Evolutionary conservation across 2,113 vertebrate genomes (phyloP).

Genomic region (Polypterus bichir): DNA sequence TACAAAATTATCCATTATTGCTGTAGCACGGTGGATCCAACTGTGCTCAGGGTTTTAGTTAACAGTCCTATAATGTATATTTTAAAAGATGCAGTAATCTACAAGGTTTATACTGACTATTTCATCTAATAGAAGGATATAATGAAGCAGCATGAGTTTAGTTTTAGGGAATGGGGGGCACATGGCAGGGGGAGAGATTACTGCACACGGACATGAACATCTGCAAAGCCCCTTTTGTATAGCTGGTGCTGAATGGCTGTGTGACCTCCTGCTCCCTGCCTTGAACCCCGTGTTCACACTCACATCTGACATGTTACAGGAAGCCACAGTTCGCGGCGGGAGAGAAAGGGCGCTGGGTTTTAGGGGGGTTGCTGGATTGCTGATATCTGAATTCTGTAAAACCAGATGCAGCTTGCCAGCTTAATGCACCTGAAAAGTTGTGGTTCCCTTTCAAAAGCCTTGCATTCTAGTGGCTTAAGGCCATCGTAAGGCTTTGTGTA

Average conservation of each 20-base stretch:
- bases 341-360: constrained; percentile 20
- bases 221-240: constrained; percentile 68
- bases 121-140: too few relatives aligned
- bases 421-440: constrained; percentile 72
- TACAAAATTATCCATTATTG: too few relatives aligned
- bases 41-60: too few relatives aligned
- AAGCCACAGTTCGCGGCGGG: constrained; percentile 75
- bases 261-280: constrained; percentile 93
- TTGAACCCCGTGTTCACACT: constrained; percentile 87
- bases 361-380: too few relatives aligned
- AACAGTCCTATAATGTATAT: too few relatives aligned
- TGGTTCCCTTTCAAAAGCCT: constrained; percentile 57
- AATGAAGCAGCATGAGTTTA: too few relatives aligned
- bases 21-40: too few relatives aligned
- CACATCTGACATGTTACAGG: constrained; percentile 89
- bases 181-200: constrained; percentile 60
- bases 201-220: constrained; percentile 74
- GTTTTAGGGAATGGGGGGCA: too few relatives aligned
- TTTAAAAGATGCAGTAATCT: constrained; percentile 46
- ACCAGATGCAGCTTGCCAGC: constrained; percentile 60
- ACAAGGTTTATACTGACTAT: constrained; percentile 71
- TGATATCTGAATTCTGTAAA: too few relatives aligned
- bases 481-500: constrained; percentile 73
- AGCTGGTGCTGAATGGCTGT: constrained; percentile 69
- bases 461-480: constrained; percentile 66